A percentile compares a stretch with the other conserved stretches of the same genome.
phyloP scores from a whole-genome alignment of 2,888 invertebrate genomes.

The Stenodema calcarata region DNA sequence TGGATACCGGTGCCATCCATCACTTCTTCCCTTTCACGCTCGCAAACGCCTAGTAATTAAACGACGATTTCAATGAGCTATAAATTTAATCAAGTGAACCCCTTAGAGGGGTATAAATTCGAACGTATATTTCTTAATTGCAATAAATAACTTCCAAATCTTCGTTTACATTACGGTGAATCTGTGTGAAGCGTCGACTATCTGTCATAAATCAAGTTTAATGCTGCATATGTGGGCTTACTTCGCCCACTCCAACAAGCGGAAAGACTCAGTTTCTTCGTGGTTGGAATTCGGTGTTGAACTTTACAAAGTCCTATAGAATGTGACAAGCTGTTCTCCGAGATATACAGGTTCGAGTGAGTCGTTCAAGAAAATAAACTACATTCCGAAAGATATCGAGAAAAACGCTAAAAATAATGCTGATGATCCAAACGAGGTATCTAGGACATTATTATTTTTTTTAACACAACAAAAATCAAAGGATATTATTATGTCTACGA shows the following conservation, averaged over 20 bases:
- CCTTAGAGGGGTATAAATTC: conserved; percentile 1
- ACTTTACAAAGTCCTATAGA: background rate
- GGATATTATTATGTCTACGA: too few relatives aligned
- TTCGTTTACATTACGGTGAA: conserved; percentile 30
- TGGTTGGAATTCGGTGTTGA: background rate
- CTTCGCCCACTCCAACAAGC: background rate
- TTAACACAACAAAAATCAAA: too few relatives aligned
- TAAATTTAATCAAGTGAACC: background rate
- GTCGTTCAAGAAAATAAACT: too few relatives aligned
- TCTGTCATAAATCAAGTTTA: background rate
- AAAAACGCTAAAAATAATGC: too few relatives aligned
- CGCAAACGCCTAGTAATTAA: conserved; percentile 14
- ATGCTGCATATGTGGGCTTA: background rate
- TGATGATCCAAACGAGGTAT: too few relatives aligned
- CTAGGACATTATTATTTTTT: too few relatives aligned
- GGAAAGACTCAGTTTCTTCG: background rate
- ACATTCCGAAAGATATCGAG: too few relatives aligned
- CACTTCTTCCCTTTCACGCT: background rate
- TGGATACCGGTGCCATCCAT: background rate
- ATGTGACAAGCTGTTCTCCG: background rate
- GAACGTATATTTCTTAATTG: conserved; percentile 19
- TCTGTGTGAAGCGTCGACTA: conserved; percentile 17
- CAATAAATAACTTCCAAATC: conserved; percentile 29
- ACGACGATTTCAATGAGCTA: conserved; percentile 31
- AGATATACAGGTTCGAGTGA: background rate